Percentiles rank a stretch among this genome's conserved stretches.
Conservation (phyloP, 2,888 invertebrate species). For the Hemaris fuciformis region DNA sequence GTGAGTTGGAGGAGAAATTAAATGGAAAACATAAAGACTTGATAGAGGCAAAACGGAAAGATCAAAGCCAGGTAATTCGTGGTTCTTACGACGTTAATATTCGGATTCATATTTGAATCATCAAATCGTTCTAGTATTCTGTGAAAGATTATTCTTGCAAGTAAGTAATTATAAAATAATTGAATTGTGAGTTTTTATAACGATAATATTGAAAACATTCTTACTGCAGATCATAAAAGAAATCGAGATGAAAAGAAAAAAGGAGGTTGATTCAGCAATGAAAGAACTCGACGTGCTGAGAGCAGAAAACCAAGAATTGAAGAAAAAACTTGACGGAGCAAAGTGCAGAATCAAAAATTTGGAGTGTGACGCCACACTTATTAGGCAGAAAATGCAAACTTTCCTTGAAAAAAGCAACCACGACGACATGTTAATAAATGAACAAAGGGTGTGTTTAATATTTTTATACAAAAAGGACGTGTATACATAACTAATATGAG, state of each 20-base stretch:
- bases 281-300: slow-evolving; percentile 81
- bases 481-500: too few relatives aligned
- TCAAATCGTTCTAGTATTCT: too few relatives aligned
- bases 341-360: slow-evolving; percentile 86
- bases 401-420: slow-evolving; percentile 83
- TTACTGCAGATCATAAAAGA: slow-evolving; percentile 66
- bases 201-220: neutral
- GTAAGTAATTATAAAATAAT: too few relatives aligned
- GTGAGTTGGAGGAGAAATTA: slow-evolving; percentile 84
- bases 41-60: slow-evolving; percentile 52
- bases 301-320: slow-evolving; percentile 80
- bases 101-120: too few relatives aligned
- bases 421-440: slow-evolving; percentile 83
- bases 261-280: slow-evolving; percentile 81
- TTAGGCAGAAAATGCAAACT: slow-evolving; percentile 82
- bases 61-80: slow-evolving; percentile 61
- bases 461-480: too few relatives aligned
- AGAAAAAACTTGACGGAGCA: slow-evolving; percentile 84
- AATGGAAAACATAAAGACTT: slow-evolving; percentile 60
- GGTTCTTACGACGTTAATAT: too few relatives aligned
- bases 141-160: too few relatives aligned
- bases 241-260: slow-evolving; percentile 78
- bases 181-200: too few relatives aligned
- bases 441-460: slow-evolving; percentile 74
- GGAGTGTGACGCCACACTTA: slow-evolving; percentile 82